Percentiles rank a stretch among this genome's conserved stretches.
phyloP scores from a whole-genome alignment of 2,797 vertebrate genomes.

The Chloroceryle amazona region DNA sequence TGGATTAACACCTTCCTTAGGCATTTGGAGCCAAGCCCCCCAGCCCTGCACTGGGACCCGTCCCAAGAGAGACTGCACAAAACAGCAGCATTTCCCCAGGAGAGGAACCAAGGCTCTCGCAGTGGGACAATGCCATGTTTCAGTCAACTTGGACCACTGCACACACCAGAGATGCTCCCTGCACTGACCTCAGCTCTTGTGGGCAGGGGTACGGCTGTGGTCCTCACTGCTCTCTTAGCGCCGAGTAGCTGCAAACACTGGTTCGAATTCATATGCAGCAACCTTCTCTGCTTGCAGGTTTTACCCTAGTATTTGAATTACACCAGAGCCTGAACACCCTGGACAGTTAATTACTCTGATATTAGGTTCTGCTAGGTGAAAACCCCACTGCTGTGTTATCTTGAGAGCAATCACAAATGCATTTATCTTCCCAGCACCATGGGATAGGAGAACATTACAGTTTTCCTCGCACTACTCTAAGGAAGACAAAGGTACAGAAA shows the following conservation, averaged over 20 bases:
- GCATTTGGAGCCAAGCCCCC: not conserved
- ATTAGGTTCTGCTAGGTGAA: not conserved
- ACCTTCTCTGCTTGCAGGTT: not conserved
- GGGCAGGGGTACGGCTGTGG: not conserved
- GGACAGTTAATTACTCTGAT: not conserved
- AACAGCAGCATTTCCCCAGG: not conserved
- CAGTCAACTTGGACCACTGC: fast-evolving
- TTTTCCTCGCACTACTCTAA: not conserved
- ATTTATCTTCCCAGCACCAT: not conserved
- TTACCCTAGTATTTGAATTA: not conserved
- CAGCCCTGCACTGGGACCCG: not conserved
- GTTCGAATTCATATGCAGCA: not conserved
- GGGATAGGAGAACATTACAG: not conserved
- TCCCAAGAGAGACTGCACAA: fast-evolving
- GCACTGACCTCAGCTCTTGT: not conserved
- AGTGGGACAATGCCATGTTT: fast-evolving
- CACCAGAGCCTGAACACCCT: not conserved
- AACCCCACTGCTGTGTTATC: not conserved
- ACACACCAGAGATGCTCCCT: not conserved
- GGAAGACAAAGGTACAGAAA: not conserved
- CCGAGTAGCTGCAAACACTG: not conserved
- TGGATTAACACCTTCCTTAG: not conserved
- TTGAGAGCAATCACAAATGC: not conserved
- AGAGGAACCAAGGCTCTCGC: not conserved
- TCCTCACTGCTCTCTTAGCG: not conserved